Percentiles rank a stretch among this genome's conserved stretches.
Conservation (phyloP, 1,140 invertebrate species). For the Magallana angulata region DNA sequence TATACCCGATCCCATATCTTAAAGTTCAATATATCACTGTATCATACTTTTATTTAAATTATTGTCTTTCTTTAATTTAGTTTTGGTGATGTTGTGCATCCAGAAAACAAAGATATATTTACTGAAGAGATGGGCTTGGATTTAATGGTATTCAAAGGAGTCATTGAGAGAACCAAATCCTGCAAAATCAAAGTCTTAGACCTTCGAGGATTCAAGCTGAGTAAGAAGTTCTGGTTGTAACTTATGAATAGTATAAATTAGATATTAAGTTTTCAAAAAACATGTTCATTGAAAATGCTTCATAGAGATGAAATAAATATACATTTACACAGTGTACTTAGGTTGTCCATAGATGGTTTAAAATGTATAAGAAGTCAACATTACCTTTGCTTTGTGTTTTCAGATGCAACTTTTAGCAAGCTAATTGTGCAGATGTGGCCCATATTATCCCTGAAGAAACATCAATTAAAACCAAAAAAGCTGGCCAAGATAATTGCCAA, state of each 20-base stretch:
- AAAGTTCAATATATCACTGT: too few species aligned
- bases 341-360: too few species aligned
- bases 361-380: too few species aligned
- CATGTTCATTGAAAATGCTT: too few species aligned
- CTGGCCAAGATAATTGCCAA: conserved; percentile 64
- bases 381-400: conserved; percentile 37
- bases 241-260: too few species aligned
- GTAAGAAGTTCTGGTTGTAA: conserved; percentile 52
- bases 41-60: not conserved
- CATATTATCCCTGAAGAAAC: conserved; percentile 66
- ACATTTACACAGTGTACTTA: too few species aligned
- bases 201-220: conserved; percentile 65
- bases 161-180: conserved; percentile 59
- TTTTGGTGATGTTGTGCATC: conserved; percentile 63
- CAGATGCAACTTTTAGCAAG: conserved; percentile 64
- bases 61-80: conserved; percentile 51
- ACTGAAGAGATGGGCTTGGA: conserved; percentile 65
- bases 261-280: too few species aligned
- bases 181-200: conserved; percentile 68
- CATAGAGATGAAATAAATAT: too few species aligned
- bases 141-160: conserved; percentile 65
- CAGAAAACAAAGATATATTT: conserved; percentile 62
- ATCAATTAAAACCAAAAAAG: conserved; percentile 64
- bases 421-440: conserved; percentile 71
- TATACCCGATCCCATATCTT: too few species aligned